Evolutionary conservation across 2,888 invertebrate species (phyloP).

Genomic region (Cistogaster globosa): DNA sequence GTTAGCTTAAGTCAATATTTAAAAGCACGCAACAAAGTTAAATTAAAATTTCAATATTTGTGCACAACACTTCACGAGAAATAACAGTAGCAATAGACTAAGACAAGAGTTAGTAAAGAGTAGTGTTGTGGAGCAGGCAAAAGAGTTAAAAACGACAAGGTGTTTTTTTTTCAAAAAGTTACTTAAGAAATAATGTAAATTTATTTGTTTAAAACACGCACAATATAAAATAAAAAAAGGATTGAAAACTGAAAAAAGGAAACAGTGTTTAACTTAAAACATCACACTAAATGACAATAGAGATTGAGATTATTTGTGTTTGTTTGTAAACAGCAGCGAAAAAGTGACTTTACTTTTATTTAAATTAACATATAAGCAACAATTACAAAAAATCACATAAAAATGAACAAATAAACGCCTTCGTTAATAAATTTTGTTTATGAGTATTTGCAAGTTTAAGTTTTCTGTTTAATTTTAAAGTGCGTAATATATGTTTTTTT

Average conservation of each 20-base stretch:
- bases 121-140: not conserved
- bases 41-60: slow-evolving; percentile 68
- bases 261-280: slow-evolving; percentile 29
- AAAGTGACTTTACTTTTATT: not conserved
- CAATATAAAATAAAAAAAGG: not conserved
- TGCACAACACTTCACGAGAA: not conserved
- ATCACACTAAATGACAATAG: slow-evolving; percentile 25
- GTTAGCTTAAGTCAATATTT: slow-evolving; percentile 59
- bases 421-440: slow-evolving; percentile 19
- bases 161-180: slow-evolving; percentile 47
- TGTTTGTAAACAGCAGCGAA: slow-evolving; percentile 9
- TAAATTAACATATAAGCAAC: slow-evolving; percentile 28
- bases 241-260: not conserved
- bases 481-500: slow-evolving; percentile 2
- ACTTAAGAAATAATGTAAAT: slow-evolving; percentile 70
- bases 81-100: slow-evolving; percentile 5
- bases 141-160: slow-evolving; percentile 18
- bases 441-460: not conserved
- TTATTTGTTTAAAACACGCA: slow-evolving; percentile 75
- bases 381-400: not conserved
- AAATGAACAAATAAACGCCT: slow-evolving; percentile 15
- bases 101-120: not conserved
- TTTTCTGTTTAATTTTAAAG: not conserved
- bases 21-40: slow-evolving; percentile 64
- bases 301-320: slow-evolving; percentile 1